Base-by-base conservation (phyloP, 2,797 vertebrate species). In the Sebastolobus altivelis region DNA sequence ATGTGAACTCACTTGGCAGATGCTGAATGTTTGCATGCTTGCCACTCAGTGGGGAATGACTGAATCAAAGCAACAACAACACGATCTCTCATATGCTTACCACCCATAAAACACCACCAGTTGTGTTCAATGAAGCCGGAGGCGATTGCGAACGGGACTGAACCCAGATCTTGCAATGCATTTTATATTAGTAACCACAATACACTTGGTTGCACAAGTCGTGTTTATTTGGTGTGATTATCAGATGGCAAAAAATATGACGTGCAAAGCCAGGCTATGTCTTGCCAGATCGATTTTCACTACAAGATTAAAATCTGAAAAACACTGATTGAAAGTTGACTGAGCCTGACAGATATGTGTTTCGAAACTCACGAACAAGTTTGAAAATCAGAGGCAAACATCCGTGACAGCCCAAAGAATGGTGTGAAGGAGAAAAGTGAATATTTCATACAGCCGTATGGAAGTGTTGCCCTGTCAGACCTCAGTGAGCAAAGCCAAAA, bases 11-110 rank as follows among this genome's bases (percentile, higher is more conserved):
- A 38, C 22, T 40, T 62, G 62, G 46, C 54, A 55, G 29, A 54
- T 8, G 20, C 3, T 54, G 25, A 59, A 37, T 10, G 1, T 33
- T 38, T 49, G 37, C 38, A 54, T 66, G 37, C 37, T 77, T 78
- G 60, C 35, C 11, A 35, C 27, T n/a, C 61, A 33, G 52, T 35
- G 13, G 65, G 63, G 70, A 78, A 38, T 70, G 65, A 77, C 29
- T 5, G n/a, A 12, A 25, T 25, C 25, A 25, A 25, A 7, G 27
- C 43, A 67, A 33, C 16, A 40, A 25, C 62, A 81, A 65, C 38
- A 70, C 31, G 25, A 38, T 65, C 54, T 52, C 11, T 38, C 8
- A 11, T 33, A 25, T 20, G 25, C 18, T 37, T 65, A 56, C 37
- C 31, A 40, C 22, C 71, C 20, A 43, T 59, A 40, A 69, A 60